phyloP scores from a whole-genome alignment of 92 coral and sea anemone species.

The Diadumene lineata region DNA sequence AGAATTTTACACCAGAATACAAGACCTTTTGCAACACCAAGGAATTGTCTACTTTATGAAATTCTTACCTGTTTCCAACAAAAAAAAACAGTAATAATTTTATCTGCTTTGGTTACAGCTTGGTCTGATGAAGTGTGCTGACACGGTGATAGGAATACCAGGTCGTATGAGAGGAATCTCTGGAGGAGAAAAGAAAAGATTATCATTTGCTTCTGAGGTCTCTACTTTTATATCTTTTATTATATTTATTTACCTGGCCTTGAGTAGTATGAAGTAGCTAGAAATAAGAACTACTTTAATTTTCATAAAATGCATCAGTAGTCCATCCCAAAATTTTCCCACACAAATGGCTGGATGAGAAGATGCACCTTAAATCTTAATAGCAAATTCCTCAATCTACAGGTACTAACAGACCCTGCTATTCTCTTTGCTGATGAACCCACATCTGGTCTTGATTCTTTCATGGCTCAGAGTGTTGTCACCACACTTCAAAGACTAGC shows the following conservation, averaged over 20 bases:
- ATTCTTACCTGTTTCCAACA: no score
- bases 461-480: constrained; percentile 77
- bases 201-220: constrained; percentile 95
- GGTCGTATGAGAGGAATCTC: constrained; percentile 88
- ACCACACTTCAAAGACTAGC: constrained; percentile 81
- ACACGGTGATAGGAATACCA: constrained; percentile 80
- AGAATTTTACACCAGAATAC: no score
- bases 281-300: no score
- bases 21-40: no score
- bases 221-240: background rate
- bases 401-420: constrained; percentile 74
- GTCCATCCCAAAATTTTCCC: no score
- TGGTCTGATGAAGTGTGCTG: constrained; percentile 82
- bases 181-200: constrained; percentile 93
- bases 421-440: constrained; percentile 93
- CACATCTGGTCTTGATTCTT: constrained; percentile 85
- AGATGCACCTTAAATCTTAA: no score
- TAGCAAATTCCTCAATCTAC: no score
- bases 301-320: no score
- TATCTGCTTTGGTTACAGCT: constrained; percentile 25
- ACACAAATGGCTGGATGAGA: no score
- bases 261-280: no score
- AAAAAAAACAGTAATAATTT: background rate
- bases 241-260: no score
- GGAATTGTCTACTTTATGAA: no score